These are phyloP conservation scores for Colaptes auratus DNA, from an alignment of 2,113 vertebrate genomes.

Conservation along the genomic window DNA sequence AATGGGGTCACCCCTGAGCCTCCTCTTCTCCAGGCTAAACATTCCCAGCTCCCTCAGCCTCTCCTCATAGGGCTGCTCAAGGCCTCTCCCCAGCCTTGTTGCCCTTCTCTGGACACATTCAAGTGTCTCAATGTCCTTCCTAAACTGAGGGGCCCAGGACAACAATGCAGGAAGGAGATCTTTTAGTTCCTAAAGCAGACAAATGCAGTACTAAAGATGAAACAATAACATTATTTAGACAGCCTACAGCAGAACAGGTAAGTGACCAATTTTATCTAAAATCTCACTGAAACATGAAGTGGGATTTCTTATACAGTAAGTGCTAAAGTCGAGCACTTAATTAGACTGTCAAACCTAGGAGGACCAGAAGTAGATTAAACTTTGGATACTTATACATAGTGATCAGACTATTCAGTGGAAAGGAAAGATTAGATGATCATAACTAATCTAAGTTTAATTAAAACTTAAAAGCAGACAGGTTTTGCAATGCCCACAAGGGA, in stretches of 20 bases:
- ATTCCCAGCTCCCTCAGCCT: too few relatives aligned
- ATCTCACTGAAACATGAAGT: slow-evolving; percentile 21
- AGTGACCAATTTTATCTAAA: slow-evolving; percentile 33
- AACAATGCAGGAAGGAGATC: background rate
- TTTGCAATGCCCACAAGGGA: slow-evolving; percentile 28
- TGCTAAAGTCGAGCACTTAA: slow-evolving; percentile 52
- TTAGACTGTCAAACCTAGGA: slow-evolving; percentile 59
- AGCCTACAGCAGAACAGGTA: background rate
- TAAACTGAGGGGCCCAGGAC: too few relatives aligned
- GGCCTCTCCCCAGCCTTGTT: too few relatives aligned
- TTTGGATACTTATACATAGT: slow-evolving; percentile 16
- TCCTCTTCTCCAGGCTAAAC: too few relatives aligned
- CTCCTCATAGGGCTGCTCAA: too few relatives aligned
- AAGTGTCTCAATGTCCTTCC: too few relatives aligned
- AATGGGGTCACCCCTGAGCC: too few relatives aligned
- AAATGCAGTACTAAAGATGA: background rate
- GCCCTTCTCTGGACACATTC: too few relatives aligned
- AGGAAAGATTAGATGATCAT: slow-evolving; percentile 57
- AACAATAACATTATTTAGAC: background rate
- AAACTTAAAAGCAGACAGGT: slow-evolving; percentile 53
- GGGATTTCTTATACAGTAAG: slow-evolving; percentile 31
- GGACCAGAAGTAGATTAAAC: slow-evolving; percentile 64
- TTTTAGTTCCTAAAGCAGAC: background rate
- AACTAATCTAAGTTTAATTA: slow-evolving; percentile 68
- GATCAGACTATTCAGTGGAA: slow-evolving; percentile 43